Conservation (phyloP, 1,140 invertebrate species). For the Aphis gossypii region DNA sequence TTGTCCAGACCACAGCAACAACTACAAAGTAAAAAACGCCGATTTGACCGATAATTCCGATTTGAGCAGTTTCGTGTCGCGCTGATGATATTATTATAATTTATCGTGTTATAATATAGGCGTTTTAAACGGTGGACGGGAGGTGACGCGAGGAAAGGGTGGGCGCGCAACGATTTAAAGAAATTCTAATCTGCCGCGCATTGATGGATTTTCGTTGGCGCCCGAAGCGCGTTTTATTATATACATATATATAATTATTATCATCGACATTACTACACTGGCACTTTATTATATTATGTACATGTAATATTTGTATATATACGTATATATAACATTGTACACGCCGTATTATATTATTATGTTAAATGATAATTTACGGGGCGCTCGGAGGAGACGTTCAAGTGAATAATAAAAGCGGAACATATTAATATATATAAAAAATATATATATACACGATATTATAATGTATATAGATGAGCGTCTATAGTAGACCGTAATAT, state of each 20-base stretch:
- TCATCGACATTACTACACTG: not conserved
- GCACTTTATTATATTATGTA: no score
- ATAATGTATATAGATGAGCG: not conserved
- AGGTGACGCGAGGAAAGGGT: not conserved
- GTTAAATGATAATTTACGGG: slow-evolving; percentile 3
- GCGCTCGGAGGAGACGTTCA: not conserved
- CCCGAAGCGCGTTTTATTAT: not conserved
- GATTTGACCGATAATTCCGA: not conserved
- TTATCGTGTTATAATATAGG: slow-evolving; percentile 3
- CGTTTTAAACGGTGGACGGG: not conserved
- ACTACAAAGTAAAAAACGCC: slow-evolving; percentile 10
- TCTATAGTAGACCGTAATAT: not conserved
- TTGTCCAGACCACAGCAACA: not conserved
- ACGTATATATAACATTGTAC: not conserved
- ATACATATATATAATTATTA: not conserved
- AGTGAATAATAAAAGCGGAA: slow-evolving; percentile 12
- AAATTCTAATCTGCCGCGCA: slow-evolving; percentile 2
- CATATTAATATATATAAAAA: not conserved
- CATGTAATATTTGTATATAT: not conserved
- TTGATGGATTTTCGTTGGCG: not conserved
- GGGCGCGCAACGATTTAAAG: not conserved
- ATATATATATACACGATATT: not conserved
- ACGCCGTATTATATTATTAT: not conserved
- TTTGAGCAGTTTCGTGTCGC: not conserved
- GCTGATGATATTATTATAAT: not conserved